A percentile compares a stretch with the other conserved stretches of the same genome.
Conservation (phyloP, 1,140 invertebrate species). For the Conopomorpha cramerella region DNA sequence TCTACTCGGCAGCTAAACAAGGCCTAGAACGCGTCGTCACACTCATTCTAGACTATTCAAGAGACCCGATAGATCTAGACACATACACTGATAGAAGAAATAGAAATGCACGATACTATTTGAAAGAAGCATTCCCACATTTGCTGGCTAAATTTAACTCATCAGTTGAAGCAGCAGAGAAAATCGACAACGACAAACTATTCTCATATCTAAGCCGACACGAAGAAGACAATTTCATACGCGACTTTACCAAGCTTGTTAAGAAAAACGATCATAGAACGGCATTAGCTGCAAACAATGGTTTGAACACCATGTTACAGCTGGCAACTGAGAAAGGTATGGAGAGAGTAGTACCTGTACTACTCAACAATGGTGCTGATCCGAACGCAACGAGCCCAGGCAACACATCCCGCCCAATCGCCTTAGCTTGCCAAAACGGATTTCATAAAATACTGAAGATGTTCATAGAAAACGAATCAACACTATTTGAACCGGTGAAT, state of each 20-base stretch:
- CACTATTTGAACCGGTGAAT: conserved; percentile 48
- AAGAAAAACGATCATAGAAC: conserved; percentile 53
- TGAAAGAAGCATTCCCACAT: conserved; percentile 67
- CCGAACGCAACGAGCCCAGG: conserved; percentile 47
- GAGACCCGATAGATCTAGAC: conserved; percentile 62
- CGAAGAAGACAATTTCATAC: conserved; percentile 64
- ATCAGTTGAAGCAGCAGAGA: conserved; percentile 16
- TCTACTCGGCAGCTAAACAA: conserved; percentile 66
- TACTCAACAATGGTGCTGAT: conserved; percentile 63
- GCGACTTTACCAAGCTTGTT: conserved; percentile 53
- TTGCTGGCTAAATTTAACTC: conserved; percentile 58
- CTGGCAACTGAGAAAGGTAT: conserved; percentile 65
- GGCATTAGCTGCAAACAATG: conserved; percentile 50
- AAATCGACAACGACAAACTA: conserved; percentile 53
- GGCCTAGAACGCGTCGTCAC: conserved; percentile 50
- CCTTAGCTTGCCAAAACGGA: conserved; percentile 66
- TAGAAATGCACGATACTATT: conserved; percentile 60
- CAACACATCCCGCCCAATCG: conserved; percentile 52
- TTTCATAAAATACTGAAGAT: conserved; percentile 65
- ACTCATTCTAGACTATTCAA: conserved; percentile 53
- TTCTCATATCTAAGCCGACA: conserved; percentile 59
- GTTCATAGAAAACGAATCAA: conserved; percentile 58
- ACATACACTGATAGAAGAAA: conserved; percentile 59
- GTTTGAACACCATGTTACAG: conserved; percentile 62
- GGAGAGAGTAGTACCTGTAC: conserved; percentile 54